Conservation (phyloP, 92 coral and sea anemone species). For the Epizoanthus illoricatus region DNA sequence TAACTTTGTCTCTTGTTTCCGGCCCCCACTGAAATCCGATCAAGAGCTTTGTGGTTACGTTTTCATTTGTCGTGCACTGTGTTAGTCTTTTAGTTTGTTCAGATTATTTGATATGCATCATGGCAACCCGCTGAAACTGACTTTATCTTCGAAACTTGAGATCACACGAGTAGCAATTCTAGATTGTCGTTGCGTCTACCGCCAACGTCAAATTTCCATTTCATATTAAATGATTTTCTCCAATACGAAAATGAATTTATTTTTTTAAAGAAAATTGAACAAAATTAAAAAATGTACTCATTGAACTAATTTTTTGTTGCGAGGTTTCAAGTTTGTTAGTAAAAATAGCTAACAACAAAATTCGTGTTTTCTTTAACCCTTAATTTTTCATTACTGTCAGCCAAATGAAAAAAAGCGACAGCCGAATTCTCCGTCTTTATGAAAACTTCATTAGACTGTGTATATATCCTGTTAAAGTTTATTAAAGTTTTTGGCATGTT, state of each 20-base stretch:
- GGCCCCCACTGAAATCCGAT: slow-evolving; percentile 40
- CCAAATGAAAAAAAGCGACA: slow-evolving; percentile 55
- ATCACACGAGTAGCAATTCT: neutral
- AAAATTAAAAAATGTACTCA: slow-evolving; percentile 15
- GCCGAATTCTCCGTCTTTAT: slow-evolving; percentile 39
- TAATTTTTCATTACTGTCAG: slow-evolving; percentile 73
- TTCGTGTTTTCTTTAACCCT: slow-evolving; percentile 53
- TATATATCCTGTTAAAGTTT: slow-evolving; percentile 82
- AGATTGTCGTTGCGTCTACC: neutral
- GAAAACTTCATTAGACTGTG: slow-evolving; percentile 75
- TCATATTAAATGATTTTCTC: neutral
- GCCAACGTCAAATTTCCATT: neutral
- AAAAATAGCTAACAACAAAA: slow-evolving; percentile 32
- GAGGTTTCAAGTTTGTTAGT: slow-evolving; percentile 30
- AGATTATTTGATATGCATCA: slow-evolving; percentile 31
- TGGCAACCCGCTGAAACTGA: slow-evolving; percentile 25
- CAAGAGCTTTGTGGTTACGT: slow-evolving; percentile 26
- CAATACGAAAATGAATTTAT: slow-evolving; percentile 1
- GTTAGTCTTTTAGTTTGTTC: slow-evolving; percentile 33
- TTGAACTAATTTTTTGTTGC: slow-evolving; percentile 34
- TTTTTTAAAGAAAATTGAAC: neutral
- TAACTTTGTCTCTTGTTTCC: slow-evolving; percentile 40
- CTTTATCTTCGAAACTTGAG: slow-evolving; percentile 40
- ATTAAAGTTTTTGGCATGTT: slow-evolving; percentile 77
- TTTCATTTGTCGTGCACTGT: slow-evolving; percentile 32